phyloP scores from a whole-genome alignment of 2,113 vertebrate genomes.

The Oncorhynchus tshawytscha region DNA sequence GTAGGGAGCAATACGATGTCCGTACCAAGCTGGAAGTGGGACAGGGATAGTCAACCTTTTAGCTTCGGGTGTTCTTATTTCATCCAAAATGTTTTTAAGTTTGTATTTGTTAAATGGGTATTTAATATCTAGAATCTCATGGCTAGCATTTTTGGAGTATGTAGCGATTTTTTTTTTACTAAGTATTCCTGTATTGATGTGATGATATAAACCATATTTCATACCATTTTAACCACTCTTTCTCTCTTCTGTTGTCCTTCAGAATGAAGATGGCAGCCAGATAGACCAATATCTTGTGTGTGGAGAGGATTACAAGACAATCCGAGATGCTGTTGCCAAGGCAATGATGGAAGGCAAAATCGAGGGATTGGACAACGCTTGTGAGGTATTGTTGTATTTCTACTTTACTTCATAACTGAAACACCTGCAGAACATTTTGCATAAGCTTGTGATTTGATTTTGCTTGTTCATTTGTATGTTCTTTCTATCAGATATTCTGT shows the following conservation, averaged over 20 bases:
- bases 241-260: not conserved
- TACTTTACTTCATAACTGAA: not conserved
- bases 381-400: slow-evolving; percentile 70
- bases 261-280: slow-evolving; percentile 55
- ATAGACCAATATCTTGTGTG: slow-evolving; percentile 84
- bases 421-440: not conserved
- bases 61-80: too few relatives aligned
- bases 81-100: too few relatives aligned
- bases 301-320: slow-evolving; percentile 74
- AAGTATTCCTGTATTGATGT: not conserved
- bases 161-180: too few relatives aligned
- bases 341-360: slow-evolving; percentile 69
- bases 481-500: not conserved
- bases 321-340: slow-evolving; percentile 79
- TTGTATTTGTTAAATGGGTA: too few relatives aligned
- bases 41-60: not conserved
- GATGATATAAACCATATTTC: not conserved
- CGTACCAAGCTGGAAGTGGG: not conserved
- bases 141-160: too few relatives aligned
- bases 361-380: slow-evolving; percentile 52
- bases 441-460: not conserved
- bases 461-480: not conserved
- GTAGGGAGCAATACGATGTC: not conserved
- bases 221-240: too few relatives aligned
- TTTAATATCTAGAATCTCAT: too few relatives aligned